Evolutionary conservation across 2,888 invertebrate species (phyloP), one percentile per base, ranked within the genome.

Genomic region (Auanema freiburgensis): DNA sequence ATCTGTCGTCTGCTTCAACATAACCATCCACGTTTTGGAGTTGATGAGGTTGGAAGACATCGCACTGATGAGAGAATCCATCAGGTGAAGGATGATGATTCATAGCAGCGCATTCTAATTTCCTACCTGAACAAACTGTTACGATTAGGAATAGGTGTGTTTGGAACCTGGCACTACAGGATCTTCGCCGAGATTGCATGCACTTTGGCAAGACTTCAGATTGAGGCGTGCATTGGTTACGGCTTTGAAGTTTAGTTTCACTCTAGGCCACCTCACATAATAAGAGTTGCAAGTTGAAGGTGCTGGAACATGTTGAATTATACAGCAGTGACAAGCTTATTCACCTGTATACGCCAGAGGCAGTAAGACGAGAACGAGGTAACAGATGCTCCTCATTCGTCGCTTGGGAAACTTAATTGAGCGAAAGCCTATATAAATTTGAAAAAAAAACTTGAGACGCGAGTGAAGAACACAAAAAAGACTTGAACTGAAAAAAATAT

Each of bases 1-100:
- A 83, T 24, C 80, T 67, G 59, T 84, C 83, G 54, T 84, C 81
- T 1, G 83, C 83, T 59, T 83, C 83, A 18, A 83, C 79, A 58
- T 79, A 76, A 6, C 81, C 82, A 63, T 83, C 83, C 50, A 83
- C 76, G 57, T 79, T 78, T 56, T 79, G 77, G 14, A 77, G 66
- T 66, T 77, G 77, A 63, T 77, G 76, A 18, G 77, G 74, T 57
- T 76, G 76, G 64, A 76, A 84, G n/a, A 84, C 73, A 59, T 84
- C 79, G 62, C 83, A 83, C 44, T 80, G 77, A 71, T 82, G 72
- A n/a, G 73, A 67, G 63, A 78, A 72, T 23, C 67, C 70, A 60
- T 79, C 77, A n/a, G 76, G 69, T 18, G 80, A 76, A 10, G 72
- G 69, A 33, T 79, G 76, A 67, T 83, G 81, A 65, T 84, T 83